phyloP scores from a whole-genome alignment of 1,140 invertebrate genomes.

The Physella acuta region DNA sequence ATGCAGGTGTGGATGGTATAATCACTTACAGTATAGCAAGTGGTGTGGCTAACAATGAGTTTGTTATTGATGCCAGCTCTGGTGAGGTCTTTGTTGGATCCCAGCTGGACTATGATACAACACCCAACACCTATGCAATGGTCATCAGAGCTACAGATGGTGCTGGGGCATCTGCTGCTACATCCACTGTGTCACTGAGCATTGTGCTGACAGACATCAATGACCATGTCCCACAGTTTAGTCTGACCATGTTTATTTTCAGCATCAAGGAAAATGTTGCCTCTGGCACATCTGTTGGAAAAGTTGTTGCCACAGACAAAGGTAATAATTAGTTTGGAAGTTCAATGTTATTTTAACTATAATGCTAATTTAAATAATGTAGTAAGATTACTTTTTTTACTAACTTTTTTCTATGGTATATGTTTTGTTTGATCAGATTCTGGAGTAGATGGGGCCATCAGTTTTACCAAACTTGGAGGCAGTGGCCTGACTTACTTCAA shows the following conservation, averaged over 20 bases:
- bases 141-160: slow-evolving; percentile 35
- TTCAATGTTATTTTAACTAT: too few relatives aligned
- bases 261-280: slow-evolving; percentile 33
- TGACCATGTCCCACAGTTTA: slow-evolving; percentile 43
- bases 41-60: slow-evolving; percentile 27
- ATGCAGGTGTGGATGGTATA: slow-evolving; percentile 32
- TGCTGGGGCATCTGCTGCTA: slow-evolving; percentile 25
- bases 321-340: slow-evolving; percentile 6
- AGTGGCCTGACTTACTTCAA: slow-evolving; percentile 30
- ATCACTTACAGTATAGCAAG: slow-evolving; percentile 37
- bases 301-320: slow-evolving; percentile 36
- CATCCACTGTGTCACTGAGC: slow-evolving; percentile 30
- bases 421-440: slow-evolving; percentile 21
- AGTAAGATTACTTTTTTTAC: not conserved
- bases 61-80: slow-evolving; percentile 30
- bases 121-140: slow-evolving; percentile 31
- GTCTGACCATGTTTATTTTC: slow-evolving; percentile 29
- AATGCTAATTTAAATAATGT: too few relatives aligned
- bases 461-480: slow-evolving; percentile 31
- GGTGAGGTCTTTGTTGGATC: slow-evolving; percentile 31
- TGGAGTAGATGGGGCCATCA: slow-evolving; percentile 32
- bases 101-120: slow-evolving; percentile 39
- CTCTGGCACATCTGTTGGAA: slow-evolving; percentile 30
- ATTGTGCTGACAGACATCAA: slow-evolving; percentile 38
- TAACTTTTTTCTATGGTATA: slow-evolving; percentile 11